Percentiles rank a stretch among this genome's conserved stretches.
Conservation (phyloP, 37 sponge, comb jelly and placozoan genomes). For the Tethya wilhelma region DNA sequence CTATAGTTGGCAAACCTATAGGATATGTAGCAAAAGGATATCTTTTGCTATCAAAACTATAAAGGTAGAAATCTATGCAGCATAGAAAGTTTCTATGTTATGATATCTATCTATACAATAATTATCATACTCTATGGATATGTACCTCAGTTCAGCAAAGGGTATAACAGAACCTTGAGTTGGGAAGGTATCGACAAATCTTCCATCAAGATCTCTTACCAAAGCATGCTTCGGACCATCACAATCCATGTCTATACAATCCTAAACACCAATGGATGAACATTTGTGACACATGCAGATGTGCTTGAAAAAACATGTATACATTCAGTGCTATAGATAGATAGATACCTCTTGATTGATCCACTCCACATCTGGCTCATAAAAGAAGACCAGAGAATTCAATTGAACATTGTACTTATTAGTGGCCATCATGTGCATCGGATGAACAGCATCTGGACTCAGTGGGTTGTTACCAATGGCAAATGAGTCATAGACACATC, state of each 20-base stretch:
- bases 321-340: too few relatives aligned
- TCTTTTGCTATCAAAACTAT: not conserved
- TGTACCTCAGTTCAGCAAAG: constrained; percentile 81
- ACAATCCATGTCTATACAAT: constrained; percentile 99
- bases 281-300: not conserved
- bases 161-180: constrained; percentile 68
- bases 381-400: constrained; percentile 53
- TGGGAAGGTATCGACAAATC: constrained; percentile 53
- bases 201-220: constrained; percentile 86
- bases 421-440: constrained; percentile 52
- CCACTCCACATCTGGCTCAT: constrained; percentile 82
- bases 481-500: constrained; percentile 52
- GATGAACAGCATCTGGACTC: constrained; percentile 89
- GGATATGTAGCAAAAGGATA: not conserved
- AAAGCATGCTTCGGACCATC: constrained; percentile 97
- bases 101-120: too few relatives aligned
- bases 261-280: too few relatives aligned
- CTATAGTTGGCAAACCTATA: constrained; percentile 43
- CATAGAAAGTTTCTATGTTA: not conserved
- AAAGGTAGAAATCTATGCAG: not conserved
- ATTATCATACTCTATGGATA: too few relatives aligned
- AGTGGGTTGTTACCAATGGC: constrained; percentile 79
- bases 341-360: constrained; percentile 81
- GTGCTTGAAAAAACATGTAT: not conserved
- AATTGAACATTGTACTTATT: constrained; percentile 44